Evolutionary conservation across 2,797 vertebrate species (phyloP).

Genomic region (Chelon auratus): DNA sequence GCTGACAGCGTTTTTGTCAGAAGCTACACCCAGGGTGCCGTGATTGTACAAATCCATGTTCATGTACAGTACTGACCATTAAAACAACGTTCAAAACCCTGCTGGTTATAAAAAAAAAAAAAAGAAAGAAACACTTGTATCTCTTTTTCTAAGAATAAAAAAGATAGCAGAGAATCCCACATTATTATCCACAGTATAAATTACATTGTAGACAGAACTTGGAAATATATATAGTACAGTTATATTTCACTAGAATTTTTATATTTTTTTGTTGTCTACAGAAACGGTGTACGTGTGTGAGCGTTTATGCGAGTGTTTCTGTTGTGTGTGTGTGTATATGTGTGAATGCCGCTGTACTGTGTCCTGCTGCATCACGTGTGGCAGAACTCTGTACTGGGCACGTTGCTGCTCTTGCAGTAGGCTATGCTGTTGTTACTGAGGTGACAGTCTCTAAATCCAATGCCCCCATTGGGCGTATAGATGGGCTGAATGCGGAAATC

Average conservation of each 20-base stretch:
- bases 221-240: conserved; percentile 86
- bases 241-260: conserved; percentile 83
- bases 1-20: conserved; percentile 69
- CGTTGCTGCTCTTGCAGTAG: conserved; percentile 96
- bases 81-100: conserved; percentile 93
- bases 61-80: conserved; percentile 92
- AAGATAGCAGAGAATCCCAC: conserved; percentile 98
- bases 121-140: conserved; percentile 82
- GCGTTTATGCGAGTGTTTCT: conserved; percentile 58
- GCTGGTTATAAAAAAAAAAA: conserved; percentile 91
- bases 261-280: conserved; percentile 73
- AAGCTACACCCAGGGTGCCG: conserved; percentile 78
- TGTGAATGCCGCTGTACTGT: conserved; percentile 46
- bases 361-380: conserved; percentile 91
- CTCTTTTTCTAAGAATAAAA: conserved; percentile 94
- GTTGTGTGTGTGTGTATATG: conserved; percentile 15
- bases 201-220: conserved; percentile 96
- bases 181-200: conserved; percentile 99
- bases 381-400: conserved; percentile 96
- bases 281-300: conserved; percentile 69
- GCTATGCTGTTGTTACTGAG: conserved; percentile 97
- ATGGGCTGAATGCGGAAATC: conserved; percentile 99
- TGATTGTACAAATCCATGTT: conserved; percentile 87
- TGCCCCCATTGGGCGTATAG: conserved; percentile 98
- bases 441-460: conserved; percentile 98